A percentile compares a stretch with the other conserved stretches of the same genome.
These are phyloP conservation scores for Crepidodera aurea DNA, from an alignment of 2,888 invertebrate species.

Conservation along the genomic window DNA sequence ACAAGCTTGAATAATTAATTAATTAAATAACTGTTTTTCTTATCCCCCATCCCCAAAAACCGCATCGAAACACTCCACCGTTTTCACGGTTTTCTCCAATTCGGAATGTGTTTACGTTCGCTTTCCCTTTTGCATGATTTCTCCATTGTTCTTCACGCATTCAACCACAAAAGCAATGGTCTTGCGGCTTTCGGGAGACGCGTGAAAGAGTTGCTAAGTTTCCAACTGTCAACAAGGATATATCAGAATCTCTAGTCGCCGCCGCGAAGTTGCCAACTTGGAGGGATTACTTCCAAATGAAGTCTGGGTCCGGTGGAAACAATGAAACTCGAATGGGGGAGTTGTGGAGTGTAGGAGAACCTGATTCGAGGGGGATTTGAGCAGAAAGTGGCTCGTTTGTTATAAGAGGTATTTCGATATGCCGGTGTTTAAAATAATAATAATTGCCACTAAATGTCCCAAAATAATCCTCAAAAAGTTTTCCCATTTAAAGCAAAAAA, in stretches of 20 bases:
- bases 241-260: neutral
- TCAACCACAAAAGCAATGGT: neutral
- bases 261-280: conserved; percentile 2
- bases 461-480: no score
- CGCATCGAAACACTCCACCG: neutral
- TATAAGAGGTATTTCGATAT: no score
- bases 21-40: neutral
- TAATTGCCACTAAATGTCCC: no score
- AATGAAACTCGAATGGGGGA: neutral
- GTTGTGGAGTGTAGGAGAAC: no score
- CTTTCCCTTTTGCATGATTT: neutral
- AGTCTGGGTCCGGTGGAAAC: neutral
- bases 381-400: no score
- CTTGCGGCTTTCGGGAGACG: neutral
- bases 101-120: conserved; percentile 1
- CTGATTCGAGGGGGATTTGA: no score
- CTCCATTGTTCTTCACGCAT: neutral
- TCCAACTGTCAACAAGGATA: conserved; percentile 2
- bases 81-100: neutral
- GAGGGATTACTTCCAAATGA: neutral
- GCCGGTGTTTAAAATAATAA: no score
- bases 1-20: neutral
- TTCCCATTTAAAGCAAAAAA: no score
- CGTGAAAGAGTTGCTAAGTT: neutral
- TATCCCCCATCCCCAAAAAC: neutral